phyloP scores from a whole-genome alignment of 2,888 invertebrate genomes.

The Romanomermis culicivorax region DNA sequence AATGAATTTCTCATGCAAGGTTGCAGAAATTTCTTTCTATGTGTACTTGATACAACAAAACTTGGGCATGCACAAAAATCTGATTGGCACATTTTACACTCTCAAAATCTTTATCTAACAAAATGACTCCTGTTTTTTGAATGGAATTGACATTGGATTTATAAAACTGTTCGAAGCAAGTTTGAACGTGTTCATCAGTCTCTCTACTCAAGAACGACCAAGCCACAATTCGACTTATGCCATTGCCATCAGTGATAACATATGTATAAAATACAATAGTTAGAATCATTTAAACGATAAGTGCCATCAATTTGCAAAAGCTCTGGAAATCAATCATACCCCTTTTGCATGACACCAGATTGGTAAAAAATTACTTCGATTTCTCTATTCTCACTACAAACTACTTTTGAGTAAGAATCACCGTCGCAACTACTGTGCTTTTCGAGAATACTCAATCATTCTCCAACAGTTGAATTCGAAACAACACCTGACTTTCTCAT shows the following conservation, averaged over 20 bases:
- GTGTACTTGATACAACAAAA: no score
- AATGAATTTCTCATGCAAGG: no score
- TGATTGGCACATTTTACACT: neutral
- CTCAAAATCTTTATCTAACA: neutral
- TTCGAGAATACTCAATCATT: neutral
- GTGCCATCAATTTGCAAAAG: neutral
- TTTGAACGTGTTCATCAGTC: neutral
- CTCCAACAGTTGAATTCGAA: neutral
- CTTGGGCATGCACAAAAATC: neutral
- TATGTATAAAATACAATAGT: neutral
- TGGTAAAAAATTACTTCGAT: neutral
- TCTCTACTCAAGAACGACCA: neutral
- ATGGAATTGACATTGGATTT: neutral
- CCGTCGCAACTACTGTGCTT: neutral
- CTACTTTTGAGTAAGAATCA: neutral
- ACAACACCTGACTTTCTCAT: no score
- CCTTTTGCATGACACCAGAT: neutral
- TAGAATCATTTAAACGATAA: neutral
- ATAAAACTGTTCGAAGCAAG: neutral
- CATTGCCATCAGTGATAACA: neutral
- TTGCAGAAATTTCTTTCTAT: no score
- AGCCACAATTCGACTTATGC: neutral
- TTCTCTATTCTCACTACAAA: neutral
- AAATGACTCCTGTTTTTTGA: neutral
- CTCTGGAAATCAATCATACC: neutral